phyloP scores from a whole-genome alignment of 1,140 invertebrate species.

The Calycopis cecrops region DNA sequence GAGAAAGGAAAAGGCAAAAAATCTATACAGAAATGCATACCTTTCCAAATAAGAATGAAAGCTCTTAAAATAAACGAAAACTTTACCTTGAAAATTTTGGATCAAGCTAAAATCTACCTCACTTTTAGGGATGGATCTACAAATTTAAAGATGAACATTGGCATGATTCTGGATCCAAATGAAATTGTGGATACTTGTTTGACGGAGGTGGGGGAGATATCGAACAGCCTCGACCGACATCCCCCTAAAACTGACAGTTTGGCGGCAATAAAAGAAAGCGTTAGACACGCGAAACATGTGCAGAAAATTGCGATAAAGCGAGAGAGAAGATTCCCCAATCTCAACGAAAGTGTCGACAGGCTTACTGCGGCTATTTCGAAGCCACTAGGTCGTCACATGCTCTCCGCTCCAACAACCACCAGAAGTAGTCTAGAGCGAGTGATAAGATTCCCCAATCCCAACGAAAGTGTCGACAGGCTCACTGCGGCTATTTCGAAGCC shows the following conservation, averaged over 20 bases:
- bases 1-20: no score
- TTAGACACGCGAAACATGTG: slow-evolving; percentile 42
- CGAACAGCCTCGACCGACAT: slow-evolving; percentile 48
- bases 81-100: slow-evolving; percentile 60
- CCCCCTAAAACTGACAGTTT: slow-evolving; percentile 57
- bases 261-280: slow-evolving; percentile 43
- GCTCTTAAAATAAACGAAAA: no score
- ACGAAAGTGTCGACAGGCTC: no score
- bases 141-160: slow-evolving; percentile 59
- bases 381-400: slow-evolving; percentile 37
- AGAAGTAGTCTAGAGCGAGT: no score
- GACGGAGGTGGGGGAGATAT: slow-evolving; percentile 56
- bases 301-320: slow-evolving; percentile 37
- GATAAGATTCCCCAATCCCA: no score
- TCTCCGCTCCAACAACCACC: no score
- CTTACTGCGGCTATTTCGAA: slow-evolving; percentile 35
- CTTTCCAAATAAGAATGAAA: no score
- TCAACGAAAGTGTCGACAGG: no score
- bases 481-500: no score
- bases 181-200: slow-evolving; percentile 64
- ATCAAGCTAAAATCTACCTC: slow-evolving; percentile 60
- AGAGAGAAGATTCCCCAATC: no score
- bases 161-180: slow-evolving; percentile 61
- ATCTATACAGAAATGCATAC: slow-evolving; percentile 59
- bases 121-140: slow-evolving; percentile 54